Evolutionary conservation across 1,140 invertebrate species (phyloP), one percentile per base, ranked within the genome.

Genomic region (Chrysoperla carnea): DNA sequence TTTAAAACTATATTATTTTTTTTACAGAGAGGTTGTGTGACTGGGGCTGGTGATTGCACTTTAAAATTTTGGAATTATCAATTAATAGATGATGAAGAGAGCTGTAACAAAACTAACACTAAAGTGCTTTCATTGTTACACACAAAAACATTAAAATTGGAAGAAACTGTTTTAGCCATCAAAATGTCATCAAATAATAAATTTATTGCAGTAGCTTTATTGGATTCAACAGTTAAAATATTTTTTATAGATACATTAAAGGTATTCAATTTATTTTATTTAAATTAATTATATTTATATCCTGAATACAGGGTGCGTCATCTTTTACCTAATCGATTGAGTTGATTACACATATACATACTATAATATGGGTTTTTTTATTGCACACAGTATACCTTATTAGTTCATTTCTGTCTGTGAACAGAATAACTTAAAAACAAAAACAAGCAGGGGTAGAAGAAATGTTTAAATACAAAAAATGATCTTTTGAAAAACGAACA

Each of bases 21-120:
- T 41, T 65, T 63, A 6, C 52, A 81, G 76, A 66, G 77, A 57
- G 85, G 89, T 1, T 76, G 91, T 55, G 77, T 81, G 6, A 81
- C 83, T 39, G 90, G 89, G 8, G 78, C 90, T 38, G 80, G 78
- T 9, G 94, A 99, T 60, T 78, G 84, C 50, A 84, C 79, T 0
- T 80, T 96, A 0, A 94, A 93, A 60, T 81, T 97, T 57, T 99
- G 93, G 93, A 75, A 81, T 46, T 95, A 93, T 64, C 86, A 95
- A 59, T 61, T 95, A 0, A 71, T 87, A 23, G 54, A 67, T n/a
- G 76, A 81, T 56, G 49, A 68, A 2, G 60, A 70, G n/a, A 69
- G 63, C 45, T 62, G 73, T 45, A 69, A 61, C 6, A 72, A 72
- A 57, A n/a, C n/a, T n/a, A n/a, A n/a, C n/a, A 68, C 69, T 1